A percentile compares a stretch with the other conserved stretches of the same genome.
These are phyloP conservation scores for Chionis minor DNA, from an alignment of 2,113 vertebrate species.

Conservation along the genomic window DNA sequence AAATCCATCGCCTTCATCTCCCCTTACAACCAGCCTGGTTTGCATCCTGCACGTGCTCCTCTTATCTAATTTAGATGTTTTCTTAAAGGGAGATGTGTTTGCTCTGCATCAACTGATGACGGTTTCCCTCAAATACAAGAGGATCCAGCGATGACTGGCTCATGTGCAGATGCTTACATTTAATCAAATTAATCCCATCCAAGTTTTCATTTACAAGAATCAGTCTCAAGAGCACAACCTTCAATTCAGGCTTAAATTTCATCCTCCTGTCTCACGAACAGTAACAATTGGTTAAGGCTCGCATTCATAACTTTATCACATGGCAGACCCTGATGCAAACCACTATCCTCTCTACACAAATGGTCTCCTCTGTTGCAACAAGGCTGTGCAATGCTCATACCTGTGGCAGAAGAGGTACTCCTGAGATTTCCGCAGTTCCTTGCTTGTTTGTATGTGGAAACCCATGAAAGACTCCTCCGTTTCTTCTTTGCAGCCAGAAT, in stretches of 20 bases:
- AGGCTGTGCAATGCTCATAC: neutral
- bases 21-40: neutral
- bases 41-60: neutral
- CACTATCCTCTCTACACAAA: too few species aligned
- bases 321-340: neutral
- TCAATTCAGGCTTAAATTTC: neutral
- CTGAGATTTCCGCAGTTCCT: constrained; percentile 64
- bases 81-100: neutral
- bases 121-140: neutral
- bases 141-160: accelerated
- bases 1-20: accelerated
- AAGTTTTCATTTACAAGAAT: neutral
- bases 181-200: neutral
- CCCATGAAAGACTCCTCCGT: constrained; percentile 72
- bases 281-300: neutral
- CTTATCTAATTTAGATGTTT: neutral
- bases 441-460: constrained; percentile 70
- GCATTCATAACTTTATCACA: neutral
- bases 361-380: neutral
- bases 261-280: neutral
- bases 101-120: neutral
- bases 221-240: neutral
- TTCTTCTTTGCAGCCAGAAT: constrained; percentile 59
- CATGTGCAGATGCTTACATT: neutral
- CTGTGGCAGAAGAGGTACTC: constrained; percentile 69